Evolutionary conservation across 2,113 vertebrate species (phyloP).

Genomic region (Corythoichthys haematopterus): DNA sequence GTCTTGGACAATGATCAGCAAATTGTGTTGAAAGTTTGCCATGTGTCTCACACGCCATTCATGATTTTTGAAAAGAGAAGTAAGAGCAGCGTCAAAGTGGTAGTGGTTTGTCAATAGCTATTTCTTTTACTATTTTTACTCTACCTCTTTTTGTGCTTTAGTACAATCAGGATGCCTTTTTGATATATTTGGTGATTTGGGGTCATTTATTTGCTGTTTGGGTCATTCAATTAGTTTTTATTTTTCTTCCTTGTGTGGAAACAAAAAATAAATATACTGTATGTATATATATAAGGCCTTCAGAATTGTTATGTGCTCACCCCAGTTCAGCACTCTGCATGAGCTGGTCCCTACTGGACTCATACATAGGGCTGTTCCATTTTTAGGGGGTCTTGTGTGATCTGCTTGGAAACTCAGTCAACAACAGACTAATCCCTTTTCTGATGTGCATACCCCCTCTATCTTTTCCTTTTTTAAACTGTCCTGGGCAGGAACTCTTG

Average conservation of each 20-base stretch:
- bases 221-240: background rate
- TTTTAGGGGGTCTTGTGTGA: constrained; percentile 22
- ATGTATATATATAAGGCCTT: background rate
- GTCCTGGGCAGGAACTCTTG: constrained; percentile 51
- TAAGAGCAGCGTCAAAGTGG: background rate
- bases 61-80: background rate
- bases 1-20: background rate
- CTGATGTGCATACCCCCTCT: constrained; percentile 18
- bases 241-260: background rate
- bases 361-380: constrained; percentile 45
- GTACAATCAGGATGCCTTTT: background rate
- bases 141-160: background rate
- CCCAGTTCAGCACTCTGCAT: constrained; percentile 71
- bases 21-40: background rate
- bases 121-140: background rate
- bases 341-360: constrained; percentile 67
- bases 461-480: constrained; percentile 52
- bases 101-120: background rate
- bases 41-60: background rate
- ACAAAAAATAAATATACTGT: background rate
- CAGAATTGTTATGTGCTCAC: background rate
- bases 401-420: constrained; percentile 33
- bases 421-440: constrained; percentile 39
- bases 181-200: background rate
- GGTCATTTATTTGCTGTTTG: background rate